A percentile compares a stretch with the other conserved stretches of the same genome.
phyloP scores from a whole-genome alignment of 2,113 vertebrate species.

The Dryoscopus gambensis region DNA sequence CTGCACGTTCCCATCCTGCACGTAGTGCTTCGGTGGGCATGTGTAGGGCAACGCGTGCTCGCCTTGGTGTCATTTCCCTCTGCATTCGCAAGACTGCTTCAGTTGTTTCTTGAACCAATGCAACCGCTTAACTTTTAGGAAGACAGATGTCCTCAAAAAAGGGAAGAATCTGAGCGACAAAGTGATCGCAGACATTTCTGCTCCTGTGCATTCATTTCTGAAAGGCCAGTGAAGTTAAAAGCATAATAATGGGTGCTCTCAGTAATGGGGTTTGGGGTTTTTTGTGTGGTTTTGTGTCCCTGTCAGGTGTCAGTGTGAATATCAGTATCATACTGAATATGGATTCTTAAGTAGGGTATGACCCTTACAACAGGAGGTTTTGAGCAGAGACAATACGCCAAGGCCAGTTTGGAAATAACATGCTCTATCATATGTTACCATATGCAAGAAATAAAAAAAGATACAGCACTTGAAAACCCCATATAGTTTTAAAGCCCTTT shows the following conservation, averaged over 20 bases:
- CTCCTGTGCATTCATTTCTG: neutral
- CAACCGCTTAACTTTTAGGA: neutral
- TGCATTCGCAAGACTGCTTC: neutral
- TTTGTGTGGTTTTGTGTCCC: neutral
- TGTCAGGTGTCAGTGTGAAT: neutral
- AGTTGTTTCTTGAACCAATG: accelerated
- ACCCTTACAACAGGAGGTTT: neutral
- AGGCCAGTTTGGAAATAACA: neutral
- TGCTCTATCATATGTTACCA: accelerated
- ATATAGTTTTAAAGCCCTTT: neutral
- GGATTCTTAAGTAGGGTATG: neutral
- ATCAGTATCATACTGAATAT: neutral
- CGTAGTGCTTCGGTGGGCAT: accelerated
- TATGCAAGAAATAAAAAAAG: neutral
- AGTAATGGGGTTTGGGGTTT: accelerated
- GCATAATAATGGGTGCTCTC: neutral
- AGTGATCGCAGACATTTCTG: neutral
- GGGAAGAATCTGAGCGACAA: neutral
- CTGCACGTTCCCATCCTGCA: accelerated
- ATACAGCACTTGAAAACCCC: neutral
- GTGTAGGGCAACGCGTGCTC: accelerated
- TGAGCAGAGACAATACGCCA: neutral
- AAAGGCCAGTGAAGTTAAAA: neutral
- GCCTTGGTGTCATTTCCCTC: neutral
- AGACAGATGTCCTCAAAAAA: neutral